Evolutionary conservation across 2,797 vertebrate species (phyloP).

Genomic region (Acridotheres tristis): DNA sequence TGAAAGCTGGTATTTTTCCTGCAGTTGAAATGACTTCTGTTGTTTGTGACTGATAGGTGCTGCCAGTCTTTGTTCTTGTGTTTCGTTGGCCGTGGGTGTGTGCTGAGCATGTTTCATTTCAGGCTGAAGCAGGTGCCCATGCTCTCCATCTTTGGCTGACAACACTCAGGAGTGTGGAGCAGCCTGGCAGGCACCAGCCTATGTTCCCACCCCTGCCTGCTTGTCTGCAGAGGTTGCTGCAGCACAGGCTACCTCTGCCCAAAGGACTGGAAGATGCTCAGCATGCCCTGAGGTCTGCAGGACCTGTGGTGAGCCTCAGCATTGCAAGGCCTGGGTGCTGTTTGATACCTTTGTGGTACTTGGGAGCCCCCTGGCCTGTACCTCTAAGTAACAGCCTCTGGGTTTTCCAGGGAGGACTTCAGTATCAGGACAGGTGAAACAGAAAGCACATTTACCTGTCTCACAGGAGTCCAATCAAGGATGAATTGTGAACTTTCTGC

Average conservation of each 20-base stretch:
- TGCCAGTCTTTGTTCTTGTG: background rate
- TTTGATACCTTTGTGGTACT: background rate
- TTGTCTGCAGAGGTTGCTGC: background rate
- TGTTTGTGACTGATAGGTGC: background rate
- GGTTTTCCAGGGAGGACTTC: background rate
- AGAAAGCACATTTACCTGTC: background rate
- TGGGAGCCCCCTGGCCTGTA: background rate
- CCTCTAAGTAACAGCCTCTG: background rate
- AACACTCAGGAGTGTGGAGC: background rate
- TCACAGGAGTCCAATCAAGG: background rate
- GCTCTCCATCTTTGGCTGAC: background rate
- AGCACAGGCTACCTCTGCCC: background rate
- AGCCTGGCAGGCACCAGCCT: background rate
- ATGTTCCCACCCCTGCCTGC: background rate
- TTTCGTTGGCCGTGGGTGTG: accelerated
- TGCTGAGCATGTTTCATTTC: background rate
- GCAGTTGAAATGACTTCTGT: background rate
- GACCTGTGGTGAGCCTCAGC: background rate
- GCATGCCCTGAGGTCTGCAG: background rate
- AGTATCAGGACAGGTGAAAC: background rate
- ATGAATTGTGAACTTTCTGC: background rate
- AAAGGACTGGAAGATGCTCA: accelerated
- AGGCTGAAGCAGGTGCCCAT: background rate
- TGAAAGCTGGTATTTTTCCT: background rate
- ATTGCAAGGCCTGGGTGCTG: background rate